phyloP scores from a whole-genome alignment of 2,797 vertebrate species.

The Philypnodon macrostomus region DNA sequence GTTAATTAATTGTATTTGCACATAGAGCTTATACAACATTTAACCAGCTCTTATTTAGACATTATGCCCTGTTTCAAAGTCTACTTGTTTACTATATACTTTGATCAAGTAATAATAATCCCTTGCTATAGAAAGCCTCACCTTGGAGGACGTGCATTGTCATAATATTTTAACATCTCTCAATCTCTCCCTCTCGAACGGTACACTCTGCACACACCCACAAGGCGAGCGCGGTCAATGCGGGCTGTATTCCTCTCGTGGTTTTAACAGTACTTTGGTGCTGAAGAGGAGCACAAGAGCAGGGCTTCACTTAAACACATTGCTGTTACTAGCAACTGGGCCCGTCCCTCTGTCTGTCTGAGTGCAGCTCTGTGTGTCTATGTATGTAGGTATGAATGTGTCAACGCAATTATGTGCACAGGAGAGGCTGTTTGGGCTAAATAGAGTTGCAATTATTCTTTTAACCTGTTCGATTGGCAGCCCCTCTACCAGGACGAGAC shows the following conservation, averaged over 20 bases:
- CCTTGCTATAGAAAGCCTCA: constrained; percentile 19
- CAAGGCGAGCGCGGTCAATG: constrained; percentile 50
- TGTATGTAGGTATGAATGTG: constrained; percentile 29
- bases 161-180: constrained; percentile 42
- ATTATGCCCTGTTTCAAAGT: not conserved
- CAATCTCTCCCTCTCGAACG: constrained; percentile 16
- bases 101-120: constrained; percentile 11
- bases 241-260: constrained; percentile 61
- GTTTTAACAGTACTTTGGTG: constrained; percentile 69
- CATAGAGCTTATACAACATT: not conserved
- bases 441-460: constrained; percentile 78
- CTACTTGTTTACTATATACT: constrained; percentile 4
- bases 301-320: constrained; percentile 72
- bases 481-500: constrained; percentile 42
- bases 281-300: constrained; percentile 76
- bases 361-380: constrained; percentile 37
- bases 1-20: too few species aligned
- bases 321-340: constrained; percentile 68
- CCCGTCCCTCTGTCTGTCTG: constrained; percentile 46
- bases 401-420: constrained; percentile 67
- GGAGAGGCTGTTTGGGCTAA: constrained; percentile 75
- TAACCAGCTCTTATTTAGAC: not conserved
- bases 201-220: constrained; percentile 37
- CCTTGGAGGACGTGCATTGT: constrained; percentile 30
- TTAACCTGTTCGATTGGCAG: constrained; percentile 74